Percentiles rank a stretch among this genome's conserved stretches.
phyloP scores from a whole-genome alignment of 2,113 vertebrate genomes.

The Brachypteracias leptosomus region DNA sequence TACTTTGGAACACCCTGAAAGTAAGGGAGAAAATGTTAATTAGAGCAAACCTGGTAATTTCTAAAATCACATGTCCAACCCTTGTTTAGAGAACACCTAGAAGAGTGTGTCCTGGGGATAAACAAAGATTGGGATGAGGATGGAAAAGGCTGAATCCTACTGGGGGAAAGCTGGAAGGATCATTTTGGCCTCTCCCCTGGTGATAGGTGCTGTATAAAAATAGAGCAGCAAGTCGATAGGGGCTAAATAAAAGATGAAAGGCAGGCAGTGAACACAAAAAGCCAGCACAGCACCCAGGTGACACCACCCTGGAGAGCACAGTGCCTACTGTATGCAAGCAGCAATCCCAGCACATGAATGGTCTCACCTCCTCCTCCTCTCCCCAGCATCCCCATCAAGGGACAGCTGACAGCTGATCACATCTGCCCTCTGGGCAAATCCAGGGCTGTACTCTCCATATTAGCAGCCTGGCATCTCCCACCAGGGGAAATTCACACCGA shows the following conservation, averaged over 20 bases:
- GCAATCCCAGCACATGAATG: background rate
- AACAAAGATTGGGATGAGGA: accelerated
- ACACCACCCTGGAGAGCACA: background rate
- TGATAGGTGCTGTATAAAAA: background rate
- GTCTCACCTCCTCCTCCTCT: background rate
- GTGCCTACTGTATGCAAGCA: background rate
- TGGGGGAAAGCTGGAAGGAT: background rate
- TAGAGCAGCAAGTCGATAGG: background rate
- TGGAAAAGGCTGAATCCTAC: background rate
- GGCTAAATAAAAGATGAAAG: conserved; percentile 28
- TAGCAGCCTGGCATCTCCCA: background rate
- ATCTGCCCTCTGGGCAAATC: background rate
- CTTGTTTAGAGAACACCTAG: background rate
- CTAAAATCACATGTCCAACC: background rate
- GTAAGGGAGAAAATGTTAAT: background rate
- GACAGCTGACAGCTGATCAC: background rate
- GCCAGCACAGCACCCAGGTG: background rate
- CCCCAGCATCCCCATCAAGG: background rate
- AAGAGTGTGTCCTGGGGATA: background rate
- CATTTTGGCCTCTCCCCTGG: background rate
- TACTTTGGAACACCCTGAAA: background rate
- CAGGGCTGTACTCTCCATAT: background rate
- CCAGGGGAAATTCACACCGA: background rate
- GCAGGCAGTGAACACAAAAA: background rate
- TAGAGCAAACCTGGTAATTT: background rate